A percentile compares a stretch with the other conserved stretches of the same genome.
phyloP scores from a whole-genome alignment of 2,113 vertebrate genomes.

The Colaptes auratus region DNA sequence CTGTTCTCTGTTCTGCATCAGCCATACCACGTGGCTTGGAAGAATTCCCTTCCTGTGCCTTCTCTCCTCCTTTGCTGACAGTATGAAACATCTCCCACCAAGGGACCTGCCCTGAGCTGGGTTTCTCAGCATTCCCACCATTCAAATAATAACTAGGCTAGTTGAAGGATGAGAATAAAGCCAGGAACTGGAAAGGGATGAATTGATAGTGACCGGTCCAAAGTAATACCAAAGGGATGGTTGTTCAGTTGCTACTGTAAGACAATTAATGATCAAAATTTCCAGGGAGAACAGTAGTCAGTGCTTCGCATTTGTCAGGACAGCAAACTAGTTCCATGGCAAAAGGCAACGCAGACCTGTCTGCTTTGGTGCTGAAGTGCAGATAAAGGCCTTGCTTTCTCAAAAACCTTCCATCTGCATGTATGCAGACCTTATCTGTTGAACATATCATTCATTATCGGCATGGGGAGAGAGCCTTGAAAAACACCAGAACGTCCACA shows the following conservation, averaged over 20 bases:
- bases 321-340: not conserved
- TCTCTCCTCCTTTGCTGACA: not conserved
- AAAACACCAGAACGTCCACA: conserved; percentile 52
- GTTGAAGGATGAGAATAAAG: not conserved
- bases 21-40: not conserved
- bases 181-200: not conserved
- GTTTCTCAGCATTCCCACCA: not conserved
- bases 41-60: not conserved
- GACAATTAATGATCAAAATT: not conserved
- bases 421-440: conserved; percentile 20
- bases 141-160: not conserved
- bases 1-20: not conserved
- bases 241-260: not conserved
- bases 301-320: not conserved
- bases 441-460: not conserved
- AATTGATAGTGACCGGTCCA: not conserved
- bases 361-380: not conserved
- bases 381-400: conserved; percentile 8
- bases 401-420: not conserved
- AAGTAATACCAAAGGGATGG: not conserved
- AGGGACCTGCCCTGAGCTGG: not conserved
- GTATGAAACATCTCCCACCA: not conserved
- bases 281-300: not conserved
- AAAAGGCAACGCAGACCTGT: not conserved
- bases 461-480: conserved; percentile 32